Percentiles rank a stretch among this genome's conserved stretches.
Evolutionary conservation across 2,797 vertebrate genomes (phyloP).

Genomic region (Dendrocincla fuliginosa): DNA sequence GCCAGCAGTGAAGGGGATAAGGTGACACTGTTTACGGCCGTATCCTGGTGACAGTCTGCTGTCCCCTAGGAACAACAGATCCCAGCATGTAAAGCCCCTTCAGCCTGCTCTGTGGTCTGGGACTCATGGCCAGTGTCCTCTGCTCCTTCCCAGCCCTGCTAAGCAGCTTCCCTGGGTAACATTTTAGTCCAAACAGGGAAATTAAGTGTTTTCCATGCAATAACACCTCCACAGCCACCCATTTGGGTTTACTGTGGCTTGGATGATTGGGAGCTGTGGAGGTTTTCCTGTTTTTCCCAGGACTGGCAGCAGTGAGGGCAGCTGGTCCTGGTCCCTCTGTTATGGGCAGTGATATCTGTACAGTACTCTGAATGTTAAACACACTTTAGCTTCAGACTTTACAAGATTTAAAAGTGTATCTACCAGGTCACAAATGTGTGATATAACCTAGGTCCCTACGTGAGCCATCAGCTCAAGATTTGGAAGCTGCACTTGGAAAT

Average conservation of each 20-base stretch:
- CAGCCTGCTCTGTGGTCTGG: neutral
- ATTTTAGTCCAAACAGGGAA: neutral
- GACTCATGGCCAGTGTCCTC: neutral
- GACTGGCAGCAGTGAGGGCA: neutral
- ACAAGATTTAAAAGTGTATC: neutral
- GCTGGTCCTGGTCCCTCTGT: neutral
- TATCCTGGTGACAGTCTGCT: neutral
- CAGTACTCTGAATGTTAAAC: neutral
- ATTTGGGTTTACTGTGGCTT: neutral
- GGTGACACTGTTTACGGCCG: neutral
- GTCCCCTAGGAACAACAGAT: neutral
- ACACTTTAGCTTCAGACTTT: neutral
- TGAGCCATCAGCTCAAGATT: neutral
- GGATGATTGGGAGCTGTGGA: neutral
- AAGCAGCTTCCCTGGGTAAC: neutral
- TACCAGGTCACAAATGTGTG: neutral
- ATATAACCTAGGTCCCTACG: accelerated
- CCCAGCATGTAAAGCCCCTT: neutral
- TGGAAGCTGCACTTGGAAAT: neutral
- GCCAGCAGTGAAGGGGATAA: neutral
- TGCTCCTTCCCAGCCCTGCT: neutral
- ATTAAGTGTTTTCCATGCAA: neutral
- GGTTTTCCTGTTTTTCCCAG: neutral
- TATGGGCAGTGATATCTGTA: neutral
- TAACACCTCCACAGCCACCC: neutral